Base-by-base conservation (phyloP, 1,140 invertebrate species). In the Rhynchophorus ferrugineus region DNA sequence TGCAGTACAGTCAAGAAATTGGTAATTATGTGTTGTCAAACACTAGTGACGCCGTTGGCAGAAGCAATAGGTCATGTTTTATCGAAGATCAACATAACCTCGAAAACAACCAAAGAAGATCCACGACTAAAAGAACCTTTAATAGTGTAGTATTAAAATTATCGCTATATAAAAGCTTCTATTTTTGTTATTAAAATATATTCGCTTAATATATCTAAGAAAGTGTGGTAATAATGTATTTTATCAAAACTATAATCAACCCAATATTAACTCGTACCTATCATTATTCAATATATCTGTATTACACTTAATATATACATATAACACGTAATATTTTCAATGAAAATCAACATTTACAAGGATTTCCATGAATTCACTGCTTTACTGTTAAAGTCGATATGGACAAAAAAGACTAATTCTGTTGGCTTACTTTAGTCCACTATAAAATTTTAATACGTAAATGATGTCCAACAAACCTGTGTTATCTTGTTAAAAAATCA, bases 41-140 rank as follows among this genome's bases (percentile, higher is more conserved):
- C 83, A 1, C 67, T 78, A 3, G 68, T 83, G 1, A 76, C 77
- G 6, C 84, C 85, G 0, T 60, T 75, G 34, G 76, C 75, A 38
- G 81, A 83, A 53, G 74, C 79, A 0, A 57, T 78, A 22, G 82
- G 83, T 2, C 75, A 82, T 48, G 59, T 81, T 19, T 85, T 79
- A 60, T 74, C 81, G 18, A 77, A 83, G 49, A 76, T 86, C 36
- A 5, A 29, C 24, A 29, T 29, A n/a, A n/a, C n/a, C 24, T 6
- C 5, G 24, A 29, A 29, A 29, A 6, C 24, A 29, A 29, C 5
- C 24, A 29, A 29, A 11, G 11, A 6, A 29, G 24, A 29, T 11
- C 5, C 11, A 29, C 5, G 11, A 29, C 5, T 6, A 29, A 29
- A 29, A 11, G 11, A 29, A 29, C 5, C 11, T 29, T 11, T 6